phyloP scores from a whole-genome alignment of 2,888 invertebrate species.

The Matsumyia berberina region DNA sequence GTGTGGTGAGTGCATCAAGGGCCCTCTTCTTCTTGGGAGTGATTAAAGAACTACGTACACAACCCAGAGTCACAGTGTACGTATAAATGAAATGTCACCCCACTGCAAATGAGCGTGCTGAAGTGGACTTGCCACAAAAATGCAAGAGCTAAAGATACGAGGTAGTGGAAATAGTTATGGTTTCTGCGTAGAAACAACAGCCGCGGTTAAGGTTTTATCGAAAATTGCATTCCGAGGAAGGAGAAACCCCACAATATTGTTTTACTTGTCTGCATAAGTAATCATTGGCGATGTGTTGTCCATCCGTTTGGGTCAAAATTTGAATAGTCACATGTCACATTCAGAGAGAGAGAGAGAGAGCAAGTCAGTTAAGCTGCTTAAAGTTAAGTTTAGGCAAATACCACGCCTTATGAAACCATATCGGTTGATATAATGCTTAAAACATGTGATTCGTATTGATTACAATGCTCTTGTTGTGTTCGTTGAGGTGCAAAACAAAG shows the following conservation, averaged over 20 bases:
- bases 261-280: slow-evolving; percentile 48
- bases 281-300: slow-evolving; percentile 24
- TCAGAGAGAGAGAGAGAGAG: slow-evolving; percentile 7
- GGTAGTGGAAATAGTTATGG: slow-evolving; percentile 55
- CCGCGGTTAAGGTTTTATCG: slow-evolving; percentile 31
- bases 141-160: slow-evolving; percentile 41
- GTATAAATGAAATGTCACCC: slow-evolving; percentile 54
- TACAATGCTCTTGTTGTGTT: slow-evolving; percentile 11
- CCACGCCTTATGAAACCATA: slow-evolving; percentile 69
- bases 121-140: slow-evolving; percentile 72
- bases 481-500: slow-evolving; percentile 10
- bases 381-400: slow-evolving; percentile 44
- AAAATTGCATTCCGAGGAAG: slow-evolving; percentile 53
- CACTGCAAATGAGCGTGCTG: slow-evolving; percentile 73
- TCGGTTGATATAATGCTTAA: slow-evolving; percentile 6
- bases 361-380: slow-evolving; percentile 60
- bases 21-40: slow-evolving; percentile 45
- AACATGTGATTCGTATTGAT: slow-evolving; percentile 24
- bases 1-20: slow-evolving; percentile 48
- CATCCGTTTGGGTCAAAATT: slow-evolving; percentile 44
- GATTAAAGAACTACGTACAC: slow-evolving; percentile 40
- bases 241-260: slow-evolving; percentile 65
- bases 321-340: slow-evolving; percentile 40
- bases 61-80: background rate
- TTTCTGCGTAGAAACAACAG: slow-evolving; percentile 47